Conservation (phyloP, 2,888 invertebrate genomes). For the Strigamia transsilvanica region DNA sequence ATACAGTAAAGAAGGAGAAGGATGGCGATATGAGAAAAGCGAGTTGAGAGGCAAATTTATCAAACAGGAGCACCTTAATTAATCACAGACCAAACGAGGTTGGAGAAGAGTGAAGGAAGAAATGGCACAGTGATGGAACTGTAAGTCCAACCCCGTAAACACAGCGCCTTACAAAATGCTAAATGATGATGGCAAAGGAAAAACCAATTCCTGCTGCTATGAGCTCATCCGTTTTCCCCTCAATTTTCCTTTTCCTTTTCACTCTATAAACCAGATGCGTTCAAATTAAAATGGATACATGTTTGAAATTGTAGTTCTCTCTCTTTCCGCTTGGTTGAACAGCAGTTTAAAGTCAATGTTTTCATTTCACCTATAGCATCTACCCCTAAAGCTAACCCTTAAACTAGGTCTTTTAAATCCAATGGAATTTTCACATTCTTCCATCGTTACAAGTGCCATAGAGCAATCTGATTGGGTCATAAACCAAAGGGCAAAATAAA, state of each 20-base stretch:
- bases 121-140: conserved; percentile 25
- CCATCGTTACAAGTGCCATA: conserved; percentile 11
- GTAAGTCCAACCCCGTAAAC: conserved; percentile 5
- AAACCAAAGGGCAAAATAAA: conserved; percentile 30
- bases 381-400: conserved; percentile 9
- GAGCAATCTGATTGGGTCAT: conserved; percentile 26
- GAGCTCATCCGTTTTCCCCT: conserved; percentile 26
- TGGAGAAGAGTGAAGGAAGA: conserved; percentile 30
- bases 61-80: conserved; percentile 21
- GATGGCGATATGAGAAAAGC: conserved; percentile 2
- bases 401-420: conserved; percentile 30
- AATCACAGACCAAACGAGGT: conserved; percentile 18
- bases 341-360: conserved; percentile 30
- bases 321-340: not conserved
- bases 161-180: conserved; percentile 16
- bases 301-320: conserved; percentile 10
- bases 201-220: conserved; percentile 5
- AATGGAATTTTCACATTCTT: conserved; percentile 30
- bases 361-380: not conserved
- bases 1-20: conserved; percentile 3
- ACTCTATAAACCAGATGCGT: conserved; percentile 25
- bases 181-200: conserved; percentile 7
- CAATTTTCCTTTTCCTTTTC: conserved; percentile 25
- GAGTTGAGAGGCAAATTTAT: conserved; percentile 6
- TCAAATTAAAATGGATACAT: conserved; percentile 21